Base-by-base conservation (phyloP, 2,797 vertebrate species). In the Pitangus sulphuratus region DNA sequence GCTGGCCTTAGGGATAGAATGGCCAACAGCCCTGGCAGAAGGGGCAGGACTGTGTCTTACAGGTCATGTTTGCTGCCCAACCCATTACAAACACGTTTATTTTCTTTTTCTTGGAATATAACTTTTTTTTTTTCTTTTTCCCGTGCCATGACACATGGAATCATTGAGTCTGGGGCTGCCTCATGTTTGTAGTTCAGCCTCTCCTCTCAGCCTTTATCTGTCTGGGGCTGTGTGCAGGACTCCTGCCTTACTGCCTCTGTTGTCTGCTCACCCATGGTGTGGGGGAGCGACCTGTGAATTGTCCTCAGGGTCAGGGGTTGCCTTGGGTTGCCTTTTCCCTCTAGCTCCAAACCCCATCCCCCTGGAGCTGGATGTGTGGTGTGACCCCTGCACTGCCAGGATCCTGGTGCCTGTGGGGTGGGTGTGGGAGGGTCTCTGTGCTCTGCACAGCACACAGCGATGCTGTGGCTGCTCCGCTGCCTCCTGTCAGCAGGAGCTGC, bases 201-300 rank as follows among this genome's bases (percentile, higher is more conserved):
- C 62, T 75, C 45, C 6, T 48, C 15, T 54, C 26, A 33, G 45
- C 37, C n/a, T 47, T 42, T 30, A 18, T 24, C 64, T 5, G 0
- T 7, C 0, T 0, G 0, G 19, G 19, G 22, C 12, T 22, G 20
- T 1, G 1, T 37, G 51, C 8, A 26, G 65, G 30, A 13, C 30
- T 50, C 48, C 90, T 95, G 61, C 61, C 72, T 58, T 54, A 58
- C 64, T 1, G 0, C 51, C 37, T 39, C 24, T 4, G 9, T 44
- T 61, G 14, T 65, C 60, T 42, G 45, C 53, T 48, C 53, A 4
- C 42, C 7, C 1, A 0, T 39, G 37, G 39, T 19, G 21, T 37
- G 6, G 14, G 35, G 58, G 5, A 44, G 44, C 1, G 1, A 35
- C 61, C 54, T 2, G 0, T 2, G 22, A 28, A 39, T 18, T 12